Evolutionary conservation across 1,140 invertebrate genomes (phyloP).

Genomic region (Microplitis demolitor): DNA sequence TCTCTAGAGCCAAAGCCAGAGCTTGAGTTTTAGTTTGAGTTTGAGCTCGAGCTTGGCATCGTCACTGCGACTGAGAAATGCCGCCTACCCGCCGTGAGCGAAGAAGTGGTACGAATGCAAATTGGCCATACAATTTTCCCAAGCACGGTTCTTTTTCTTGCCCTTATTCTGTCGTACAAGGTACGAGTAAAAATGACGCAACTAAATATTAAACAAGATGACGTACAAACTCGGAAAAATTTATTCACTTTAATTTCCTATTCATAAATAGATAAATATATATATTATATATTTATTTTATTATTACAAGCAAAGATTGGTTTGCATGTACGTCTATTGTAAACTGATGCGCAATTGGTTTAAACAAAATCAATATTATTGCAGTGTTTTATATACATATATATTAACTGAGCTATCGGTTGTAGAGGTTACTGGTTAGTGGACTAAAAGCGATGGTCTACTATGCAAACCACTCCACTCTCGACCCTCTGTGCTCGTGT

Average conservation of each 20-base stretch:
- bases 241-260: no score
- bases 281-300: no score
- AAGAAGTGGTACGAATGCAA: conserved; percentile 26
- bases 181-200: background rate
- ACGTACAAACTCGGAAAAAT: no score
- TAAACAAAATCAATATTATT: background rate
- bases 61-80: background rate
- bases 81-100: background rate
- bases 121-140: conserved; percentile 28
- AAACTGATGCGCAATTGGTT: background rate
- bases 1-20: background rate
- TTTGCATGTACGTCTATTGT: no score
- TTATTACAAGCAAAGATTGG: no score
- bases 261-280: no score
- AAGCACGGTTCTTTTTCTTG: background rate
- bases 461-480: conserved; percentile 14
- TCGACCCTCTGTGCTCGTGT: background rate
- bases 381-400: background rate
- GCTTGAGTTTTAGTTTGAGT: no score
- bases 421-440: background rate
- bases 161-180: background rate
- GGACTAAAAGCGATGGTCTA: conserved; percentile 1
- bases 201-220: background rate
- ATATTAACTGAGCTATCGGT: background rate
- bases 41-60: no score